A percentile compares a stretch with the other conserved stretches of the same genome.
Evolutionary conservation across 2,113 vertebrate species (phyloP).

Genomic region (Ptilorrhoa leucosticta): DNA sequence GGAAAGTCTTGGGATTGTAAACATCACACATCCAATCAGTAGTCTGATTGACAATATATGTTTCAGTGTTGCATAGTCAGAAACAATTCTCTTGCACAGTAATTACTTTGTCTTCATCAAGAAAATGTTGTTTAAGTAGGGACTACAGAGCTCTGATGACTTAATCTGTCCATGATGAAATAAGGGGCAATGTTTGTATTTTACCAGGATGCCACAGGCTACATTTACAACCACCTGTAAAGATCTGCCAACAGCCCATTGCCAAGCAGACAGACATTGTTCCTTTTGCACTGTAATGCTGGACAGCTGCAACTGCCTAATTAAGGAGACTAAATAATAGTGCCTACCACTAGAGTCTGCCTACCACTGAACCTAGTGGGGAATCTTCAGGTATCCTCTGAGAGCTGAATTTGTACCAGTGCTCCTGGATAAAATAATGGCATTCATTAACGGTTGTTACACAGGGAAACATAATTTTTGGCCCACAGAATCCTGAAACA

Average conservation of each 20-base stretch:
- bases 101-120: not conserved
- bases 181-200: not conserved
- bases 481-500: not conserved
- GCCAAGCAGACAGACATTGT: not conserved
- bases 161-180: not conserved
- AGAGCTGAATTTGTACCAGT: not conserved
- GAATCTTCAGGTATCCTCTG: not conserved
- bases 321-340: not conserved
- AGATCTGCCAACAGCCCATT: not conserved
- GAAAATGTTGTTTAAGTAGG: not conserved
- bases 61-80: not conserved
- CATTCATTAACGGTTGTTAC: not conserved
- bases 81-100: not conserved
- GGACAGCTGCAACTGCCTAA: not conserved
- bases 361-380: not conserved
- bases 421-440: not conserved
- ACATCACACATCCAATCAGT: not conserved
- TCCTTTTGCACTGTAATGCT: not conserved
- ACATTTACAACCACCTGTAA: not conserved
- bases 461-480: not conserved
- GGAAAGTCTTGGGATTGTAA: not conserved
- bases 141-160: not conserved
- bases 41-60: not conserved
- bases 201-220: not conserved
- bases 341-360: not conserved